Conservation (phyloP, 2,113 vertebrate genomes). For the Thamnaconus septentrionalis region DNA sequence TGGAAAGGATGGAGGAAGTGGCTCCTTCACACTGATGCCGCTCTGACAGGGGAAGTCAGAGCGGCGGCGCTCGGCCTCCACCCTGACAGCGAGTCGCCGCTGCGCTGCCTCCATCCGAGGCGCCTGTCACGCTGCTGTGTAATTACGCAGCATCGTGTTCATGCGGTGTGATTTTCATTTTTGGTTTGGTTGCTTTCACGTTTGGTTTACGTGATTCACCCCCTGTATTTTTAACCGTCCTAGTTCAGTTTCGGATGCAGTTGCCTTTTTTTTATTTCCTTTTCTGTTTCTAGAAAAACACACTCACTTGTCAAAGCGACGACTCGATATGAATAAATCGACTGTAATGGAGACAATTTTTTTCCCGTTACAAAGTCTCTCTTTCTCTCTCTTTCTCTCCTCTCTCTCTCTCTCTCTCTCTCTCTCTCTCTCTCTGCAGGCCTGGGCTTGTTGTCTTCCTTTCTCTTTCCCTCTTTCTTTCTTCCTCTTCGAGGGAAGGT, state of each 20-base stretch:
- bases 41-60: too few species aligned
- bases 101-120: background rate
- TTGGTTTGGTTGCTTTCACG: too few species aligned
- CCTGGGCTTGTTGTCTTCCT: slow-evolving; percentile 63
- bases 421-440: slow-evolving; percentile 19
- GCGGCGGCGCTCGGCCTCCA: slow-evolving; percentile 2
- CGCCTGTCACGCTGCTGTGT: too few species aligned
- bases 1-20: slow-evolving; percentile 64
- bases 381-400: too few species aligned
- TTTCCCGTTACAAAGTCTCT: background rate
- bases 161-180: too few species aligned
- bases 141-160: too few species aligned
- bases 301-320: background rate
- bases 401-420: too few species aligned
- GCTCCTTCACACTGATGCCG: slow-evolving; percentile 61
- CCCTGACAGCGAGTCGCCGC: slow-evolving; percentile 23
- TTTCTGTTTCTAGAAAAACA: background rate
- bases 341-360: slow-evolving; percentile 21
- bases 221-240: too few species aligned
- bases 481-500: slow-evolving; percentile 30
- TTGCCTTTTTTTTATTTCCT: background rate
- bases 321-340: slow-evolving; percentile 7
- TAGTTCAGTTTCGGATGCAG: too few species aligned
- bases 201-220: too few species aligned
- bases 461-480: slow-evolving; percentile 20